Evolutionary conservation across 2,797 vertebrate species (phyloP), one percentile per base, ranked within the genome.

Genomic region (Sarcoramphus papa): DNA sequence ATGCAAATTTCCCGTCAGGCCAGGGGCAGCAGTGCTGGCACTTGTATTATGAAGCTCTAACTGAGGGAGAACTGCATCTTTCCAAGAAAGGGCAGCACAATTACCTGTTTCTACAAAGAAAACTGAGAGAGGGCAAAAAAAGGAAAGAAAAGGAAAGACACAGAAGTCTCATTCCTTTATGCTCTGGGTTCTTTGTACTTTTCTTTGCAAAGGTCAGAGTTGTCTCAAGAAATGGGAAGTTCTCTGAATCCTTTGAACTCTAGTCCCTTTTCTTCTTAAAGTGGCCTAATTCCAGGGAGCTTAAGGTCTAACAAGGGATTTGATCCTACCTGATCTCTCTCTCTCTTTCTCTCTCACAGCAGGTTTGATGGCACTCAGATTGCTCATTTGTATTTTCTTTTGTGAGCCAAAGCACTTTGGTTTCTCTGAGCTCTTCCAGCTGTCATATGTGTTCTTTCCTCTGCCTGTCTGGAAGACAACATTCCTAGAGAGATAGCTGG

Each of bases 341-440:
- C 80, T 79, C 47, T 88, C 50, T 91, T 83, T 94, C 78, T 77
- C 72, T 92, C 90, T 93, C 91, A 92, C 96, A 92, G 93, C 67
- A 79, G 91, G 92, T 93, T 93, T 95, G 89, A 96, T 95, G 85
- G 67, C 51, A 83, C 91, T 96, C 76, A 86, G 76, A 93, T 96
- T 95, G 89, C 82, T 97, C 85, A 94, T 96, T 95, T 96, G 87
- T 96, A 78, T 97, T 95, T 96, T 87, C 88, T 94, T 92, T 88
- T 90, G 90, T 91, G 85, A 95, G 79, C 90, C 59, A 94, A 94
- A 93, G 63, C 19, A 3, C 89, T 91, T 70, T 51, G n/a, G 79
- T 90, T 93, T 96, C 79, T 79, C 67, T n/a, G 47, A 79, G 76
- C 51, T 68, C n/a, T 94, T 95, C 68, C 82, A 95, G 65, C 87